Evolutionary conservation across 2,113 vertebrate species (phyloP).

Genomic region (Oplegnathus fasciatus): DNA sequence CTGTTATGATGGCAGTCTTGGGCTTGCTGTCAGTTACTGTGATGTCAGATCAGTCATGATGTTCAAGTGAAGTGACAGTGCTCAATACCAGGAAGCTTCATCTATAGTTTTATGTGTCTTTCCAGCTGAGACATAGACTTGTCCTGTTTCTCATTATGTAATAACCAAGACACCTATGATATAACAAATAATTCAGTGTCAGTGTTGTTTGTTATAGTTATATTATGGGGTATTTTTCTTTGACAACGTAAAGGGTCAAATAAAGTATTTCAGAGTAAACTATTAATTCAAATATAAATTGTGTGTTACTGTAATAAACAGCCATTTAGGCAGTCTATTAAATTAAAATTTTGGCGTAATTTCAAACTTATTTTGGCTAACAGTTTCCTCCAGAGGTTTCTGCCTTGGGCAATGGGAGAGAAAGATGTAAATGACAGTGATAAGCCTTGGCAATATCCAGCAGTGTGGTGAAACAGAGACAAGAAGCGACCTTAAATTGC

Average conservation of each 20-base stretch:
- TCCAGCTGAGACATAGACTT: neutral
- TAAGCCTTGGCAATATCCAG: slow-evolving; percentile 49
- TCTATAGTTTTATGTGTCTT: neutral
- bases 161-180: neutral
- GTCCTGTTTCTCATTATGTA: neutral
- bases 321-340: neutral
- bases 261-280: neutral
- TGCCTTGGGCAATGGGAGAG: slow-evolving; percentile 23
- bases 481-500: slow-evolving; percentile 68
- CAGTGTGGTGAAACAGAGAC: slow-evolving; percentile 47
- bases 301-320: neutral
- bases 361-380: neutral
- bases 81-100: neutral
- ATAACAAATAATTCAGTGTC: neutral
- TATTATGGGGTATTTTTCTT: neutral
- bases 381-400: neutral
- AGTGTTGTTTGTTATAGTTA: neutral
- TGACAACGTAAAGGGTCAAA: neutral
- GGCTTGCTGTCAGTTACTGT: neutral
- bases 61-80: neutral
- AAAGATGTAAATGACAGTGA: slow-evolving; percentile 69
- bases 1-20: neutral
- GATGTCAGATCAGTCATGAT: neutral
- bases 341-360: neutral
- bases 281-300: neutral